Evolutionary conservation across 2,797 vertebrate genomes (phyloP).

Genomic region (Catostomus latipinnis): DNA sequence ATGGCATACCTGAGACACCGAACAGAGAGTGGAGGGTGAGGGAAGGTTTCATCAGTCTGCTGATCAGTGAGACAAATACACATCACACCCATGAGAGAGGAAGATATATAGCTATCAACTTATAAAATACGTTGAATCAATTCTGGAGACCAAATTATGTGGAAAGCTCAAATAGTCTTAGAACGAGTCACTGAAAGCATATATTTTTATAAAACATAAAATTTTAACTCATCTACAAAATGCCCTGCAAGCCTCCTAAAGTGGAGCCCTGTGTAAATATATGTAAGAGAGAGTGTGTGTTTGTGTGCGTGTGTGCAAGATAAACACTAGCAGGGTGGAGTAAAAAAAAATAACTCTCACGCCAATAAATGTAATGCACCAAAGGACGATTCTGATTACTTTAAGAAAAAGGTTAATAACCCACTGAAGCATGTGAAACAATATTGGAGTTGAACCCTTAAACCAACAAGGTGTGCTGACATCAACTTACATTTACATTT

Average conservation of each 20-base stretch:
- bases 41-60: neutral
- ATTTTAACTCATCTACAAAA: constrained; percentile 3
- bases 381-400: neutral
- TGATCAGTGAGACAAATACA: neutral
- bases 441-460: neutral
- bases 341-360: neutral
- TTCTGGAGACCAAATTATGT: neutral
- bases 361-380: constrained; percentile 6
- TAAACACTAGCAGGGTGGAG: constrained; percentile 38
- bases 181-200: neutral
- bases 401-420: constrained; percentile 1
- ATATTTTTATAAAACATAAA: neutral
- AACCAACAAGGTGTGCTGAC: neutral
- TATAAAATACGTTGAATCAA: neutral
- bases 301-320: constrained; percentile 24
- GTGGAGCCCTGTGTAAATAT: constrained; percentile 11
- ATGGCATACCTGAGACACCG: constrained; percentile 88
- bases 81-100: neutral
- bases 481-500: neutral
- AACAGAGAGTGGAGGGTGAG: neutral
- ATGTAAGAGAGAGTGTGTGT: too few species aligned
- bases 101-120: neutral
- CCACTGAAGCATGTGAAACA: neutral
- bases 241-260: neutral
- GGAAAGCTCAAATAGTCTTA: neutral